Evolutionary conservation across 2,888 invertebrate species (phyloP), one percentile per base, ranked within the genome.

Genomic region (Melieria omissa): DNA sequence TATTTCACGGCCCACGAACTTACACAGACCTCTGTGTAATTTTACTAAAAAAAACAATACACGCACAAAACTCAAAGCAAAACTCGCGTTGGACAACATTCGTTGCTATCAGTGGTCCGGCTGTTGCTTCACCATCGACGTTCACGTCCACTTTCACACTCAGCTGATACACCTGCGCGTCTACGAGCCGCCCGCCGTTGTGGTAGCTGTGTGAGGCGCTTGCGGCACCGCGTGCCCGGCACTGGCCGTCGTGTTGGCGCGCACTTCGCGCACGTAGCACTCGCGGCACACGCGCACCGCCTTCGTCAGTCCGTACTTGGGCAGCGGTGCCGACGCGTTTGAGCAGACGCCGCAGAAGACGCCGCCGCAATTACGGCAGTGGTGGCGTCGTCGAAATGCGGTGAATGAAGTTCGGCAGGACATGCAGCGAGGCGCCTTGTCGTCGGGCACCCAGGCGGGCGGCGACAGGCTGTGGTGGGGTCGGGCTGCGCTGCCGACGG

Each of bases 261-360:
- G 80, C 46, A 83, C 75, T 61, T 84, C 84, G 5, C 82, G 84
- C 45, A 81, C 80, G 74, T 82, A 87, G 73, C 87, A 87, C 5
- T 85, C 83, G n/a, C 86, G 84, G 88, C 98, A 98, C 52, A 98
- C 97, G 54, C 98, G 91, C 5, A 98, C 98, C 6, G 98, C 97
- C 85, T 96, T 97, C 78, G 92, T 88, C 82, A 97, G 94, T 1
- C 98, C 98, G 87, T 92, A 98, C 83, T 95, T 94, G 10, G 97
- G 97, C 79, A 98, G 88, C 42, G 98, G 96, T 71, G 97, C 95
- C 75, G 94, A 95, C 86, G 97, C 95, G 63, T 95, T 93, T 78
- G 97, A 97, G 88, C 98, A 98, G 61, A 95, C 92, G 1, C 95
- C 94, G 88, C 98, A 98, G 87, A 97, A 98, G 57, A 98, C 96